phyloP scores from a whole-genome alignment of 2,113 vertebrate species.

The Hydrolagus affinis region DNA sequence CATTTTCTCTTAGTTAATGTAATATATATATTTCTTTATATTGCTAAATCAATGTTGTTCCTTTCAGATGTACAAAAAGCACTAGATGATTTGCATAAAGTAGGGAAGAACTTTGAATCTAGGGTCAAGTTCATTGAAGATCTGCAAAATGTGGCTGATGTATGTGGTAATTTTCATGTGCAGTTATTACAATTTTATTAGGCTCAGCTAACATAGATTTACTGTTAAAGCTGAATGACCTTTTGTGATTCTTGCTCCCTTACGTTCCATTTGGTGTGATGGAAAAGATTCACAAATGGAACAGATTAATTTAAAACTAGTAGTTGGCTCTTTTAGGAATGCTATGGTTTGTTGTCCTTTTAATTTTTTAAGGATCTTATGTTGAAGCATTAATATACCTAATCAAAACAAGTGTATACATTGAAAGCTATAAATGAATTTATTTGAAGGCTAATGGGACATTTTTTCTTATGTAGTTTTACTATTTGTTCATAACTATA shows the following conservation, averaged over 20 bases:
- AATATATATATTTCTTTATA: neutral
- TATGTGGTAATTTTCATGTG: constrained; percentile 44
- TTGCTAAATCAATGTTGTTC: constrained; percentile 30
- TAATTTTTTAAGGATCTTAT: neutral
- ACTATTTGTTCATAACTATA: neutral
- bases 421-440: neutral
- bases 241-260: neutral
- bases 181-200: neutral
- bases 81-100: constrained; percentile 74
- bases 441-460: neutral
- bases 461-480: neutral
- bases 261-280: neutral
- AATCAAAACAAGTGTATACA: neutral
- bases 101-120: constrained; percentile 82
- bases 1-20: neutral
- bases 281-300: neutral
- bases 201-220: neutral
- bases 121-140: constrained; percentile 69
- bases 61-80: constrained; percentile 78
- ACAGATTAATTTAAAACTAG: neutral
- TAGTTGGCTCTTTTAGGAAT: neutral
- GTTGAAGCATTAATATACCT: neutral
- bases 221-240: neutral
- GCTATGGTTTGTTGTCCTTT: neutral
- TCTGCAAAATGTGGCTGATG: constrained; percentile 72